Evolutionary conservation across 2,888 invertebrate species (phyloP), one percentile per base, ranked within the genome.

Genomic region (Priocnemis perturbator): DNA sequence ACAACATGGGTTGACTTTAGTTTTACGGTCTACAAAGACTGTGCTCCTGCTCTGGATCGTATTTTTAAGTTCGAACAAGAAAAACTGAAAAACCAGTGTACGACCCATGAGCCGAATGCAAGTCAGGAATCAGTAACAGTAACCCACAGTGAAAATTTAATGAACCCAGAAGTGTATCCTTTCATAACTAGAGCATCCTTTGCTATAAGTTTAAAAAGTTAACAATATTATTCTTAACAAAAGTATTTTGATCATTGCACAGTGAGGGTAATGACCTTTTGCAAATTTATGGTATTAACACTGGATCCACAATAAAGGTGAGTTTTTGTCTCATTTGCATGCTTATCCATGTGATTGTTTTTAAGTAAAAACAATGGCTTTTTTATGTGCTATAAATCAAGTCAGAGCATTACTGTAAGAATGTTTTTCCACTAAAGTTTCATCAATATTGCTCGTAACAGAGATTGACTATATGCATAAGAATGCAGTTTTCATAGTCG

Each of bases 1-100:
- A 86, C 88, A 62, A 79, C 78, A 60, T 89, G 89, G 89, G 59
- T 88, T 17, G 85, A 82, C 15, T 88, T 83, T 66, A 81, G 83
- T 52, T 69, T 84, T 44, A 63, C 67, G 2, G 71, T 59, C 15
- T 64, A 78, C 37, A 77, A 81, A 11, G 68, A 79, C 48, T 76
- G 81, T 47, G 67, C 81, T 60, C 85, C 83, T 0, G 81, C 85
- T 14, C 0, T 87, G 17, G 60, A 81, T 21, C 67, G 66, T 45
- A 81, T 88, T 26, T 67, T 67, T 11, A 71, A 86, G 53, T 71
- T 87, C 74, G 82, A 87, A 64, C 67, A 69, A 37, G 23, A 77
- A 45, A 75, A 69, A 60, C 67, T 66, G 17, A 74, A 74, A 53
- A 67, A 61, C n/a, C 66, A 71, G 58, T 57, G 68, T 5, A 44